Evolutionary conservation across 2,113 vertebrate genomes (phyloP).

Genomic region (Tiliqua scincoides): DNA sequence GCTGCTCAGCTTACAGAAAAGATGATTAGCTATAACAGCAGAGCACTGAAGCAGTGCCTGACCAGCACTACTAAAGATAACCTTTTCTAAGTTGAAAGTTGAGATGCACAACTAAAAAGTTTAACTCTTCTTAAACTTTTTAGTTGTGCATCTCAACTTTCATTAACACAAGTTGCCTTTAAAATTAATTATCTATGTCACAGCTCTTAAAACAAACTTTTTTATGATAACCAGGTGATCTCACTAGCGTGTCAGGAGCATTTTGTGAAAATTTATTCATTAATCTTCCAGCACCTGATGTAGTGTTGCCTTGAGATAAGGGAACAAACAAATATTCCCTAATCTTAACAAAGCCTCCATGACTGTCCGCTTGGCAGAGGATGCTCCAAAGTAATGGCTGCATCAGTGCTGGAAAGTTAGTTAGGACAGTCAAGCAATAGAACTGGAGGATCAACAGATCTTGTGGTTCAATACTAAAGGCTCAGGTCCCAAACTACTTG

Average conservation of each 20-base stretch:
- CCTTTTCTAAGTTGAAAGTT: too few species aligned
- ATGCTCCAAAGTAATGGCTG: too few species aligned
- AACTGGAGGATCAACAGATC: neutral
- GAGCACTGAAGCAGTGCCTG: neutral
- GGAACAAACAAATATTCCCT: too few species aligned
- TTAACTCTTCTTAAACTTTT: too few species aligned
- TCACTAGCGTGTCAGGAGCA: neutral
- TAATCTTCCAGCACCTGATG: too few species aligned
- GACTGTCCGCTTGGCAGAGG: too few species aligned
- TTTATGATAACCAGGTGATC: neutral
- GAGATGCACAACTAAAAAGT: too few species aligned
- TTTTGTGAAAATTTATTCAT: neutral
- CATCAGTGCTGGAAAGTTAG: too few species aligned
- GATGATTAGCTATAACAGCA: neutral
- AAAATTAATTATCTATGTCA: neutral
- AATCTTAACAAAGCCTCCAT: too few species aligned
- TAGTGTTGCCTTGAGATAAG: too few species aligned
- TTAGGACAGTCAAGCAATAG: neutral
- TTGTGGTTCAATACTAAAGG: neutral
- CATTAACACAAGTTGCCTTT: neutral
- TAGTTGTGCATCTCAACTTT: neutral
- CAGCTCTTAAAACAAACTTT: neutral
- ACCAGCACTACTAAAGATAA: neutral
- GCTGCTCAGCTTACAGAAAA: neutral
- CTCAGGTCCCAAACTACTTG: neutral